Percentiles rank a stretch among this genome's conserved stretches.
Conservation (phyloP, 2,113 vertebrate species). For the Ailurus styani region DNA sequence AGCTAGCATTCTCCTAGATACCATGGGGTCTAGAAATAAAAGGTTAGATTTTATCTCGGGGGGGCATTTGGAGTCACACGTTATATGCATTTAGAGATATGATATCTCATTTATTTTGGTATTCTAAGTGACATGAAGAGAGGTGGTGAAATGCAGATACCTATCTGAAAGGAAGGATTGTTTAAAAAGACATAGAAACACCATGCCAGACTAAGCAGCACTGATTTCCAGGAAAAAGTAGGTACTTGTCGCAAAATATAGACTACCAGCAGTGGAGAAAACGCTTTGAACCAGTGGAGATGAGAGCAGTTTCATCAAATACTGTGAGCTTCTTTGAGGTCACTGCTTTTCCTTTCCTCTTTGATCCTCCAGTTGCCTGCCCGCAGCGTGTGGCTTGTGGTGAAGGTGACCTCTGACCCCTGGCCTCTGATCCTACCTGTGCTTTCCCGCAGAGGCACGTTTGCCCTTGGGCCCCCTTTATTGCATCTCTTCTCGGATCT, state of each 20-base stretch:
- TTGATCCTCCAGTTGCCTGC: background rate
- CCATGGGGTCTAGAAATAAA: background rate
- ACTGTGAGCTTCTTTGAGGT: background rate
- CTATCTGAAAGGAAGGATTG: background rate
- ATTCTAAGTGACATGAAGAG: background rate
- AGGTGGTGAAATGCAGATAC: background rate
- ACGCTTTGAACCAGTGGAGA: background rate
- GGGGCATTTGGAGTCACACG: background rate
- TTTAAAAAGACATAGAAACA: background rate
- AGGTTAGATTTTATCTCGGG: background rate
- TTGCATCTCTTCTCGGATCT: background rate
- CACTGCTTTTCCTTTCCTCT: background rate
- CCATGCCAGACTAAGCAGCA: background rate
- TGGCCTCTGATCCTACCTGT: background rate
- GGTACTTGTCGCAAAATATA: background rate
- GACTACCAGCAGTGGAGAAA: background rate
- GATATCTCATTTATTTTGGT: background rate
- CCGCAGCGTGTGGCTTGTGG: background rate
- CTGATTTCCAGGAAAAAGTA: background rate
- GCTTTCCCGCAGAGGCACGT: background rate
- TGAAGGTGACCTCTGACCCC: background rate
- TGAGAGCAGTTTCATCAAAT: background rate
- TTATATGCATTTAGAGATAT: background rate
- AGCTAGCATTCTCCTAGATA: background rate
- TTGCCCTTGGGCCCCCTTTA: background rate